Base-by-base conservation (phyloP, 2,888 invertebrate genomes). In the Eilema griseolum region DNA sequence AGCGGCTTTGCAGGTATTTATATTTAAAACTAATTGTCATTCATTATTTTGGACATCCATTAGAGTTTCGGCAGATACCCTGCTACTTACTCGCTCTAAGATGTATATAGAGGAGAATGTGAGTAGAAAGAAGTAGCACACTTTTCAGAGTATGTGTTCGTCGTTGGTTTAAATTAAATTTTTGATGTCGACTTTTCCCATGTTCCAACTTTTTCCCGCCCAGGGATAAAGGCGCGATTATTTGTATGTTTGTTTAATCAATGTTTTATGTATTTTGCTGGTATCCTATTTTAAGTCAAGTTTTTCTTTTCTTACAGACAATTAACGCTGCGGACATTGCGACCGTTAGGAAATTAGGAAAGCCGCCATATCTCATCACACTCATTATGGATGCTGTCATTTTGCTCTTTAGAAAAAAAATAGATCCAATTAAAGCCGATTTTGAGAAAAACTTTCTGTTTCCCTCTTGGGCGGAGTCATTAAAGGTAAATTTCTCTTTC, bases 301-400 rank as follows among this genome's bases (percentile, higher is more conserved):
- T 11, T 33, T 8, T 24, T 46, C 37, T 31, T 31, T 62, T 24
- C 26, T 81, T 79, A 8, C 87, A 98, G 97, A 98, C 98, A 3
- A 98, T 99, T 80, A 98, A 98, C 95, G 96, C 98, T 5, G 96
- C 97, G 52, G 98, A 98, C 91, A 99, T 99, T 85, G 97, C 98
- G 0, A 98, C 98, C 11, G 98, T 99, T 33, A 96, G 98, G 85
- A 98, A 98, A 93, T 92, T 99, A 76, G 98, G 98, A 71, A 98
- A 98, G 86, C 98, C 99, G 1, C 99, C 99, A 2, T 97, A 97
- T 91, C 95, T 99, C 59, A 98, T 98, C 85, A 98, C 98, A 65
- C 95, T 98, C 11, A 98, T 99, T 88, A 98, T 99, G 98, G 99
- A 99, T 84, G 97, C 97, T 79, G 98, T 98, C 2, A 88, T 97